Evolutionary conservation across 2,113 vertebrate species (phyloP).

Genomic region (Greenwoodochromis staneri): DNA sequence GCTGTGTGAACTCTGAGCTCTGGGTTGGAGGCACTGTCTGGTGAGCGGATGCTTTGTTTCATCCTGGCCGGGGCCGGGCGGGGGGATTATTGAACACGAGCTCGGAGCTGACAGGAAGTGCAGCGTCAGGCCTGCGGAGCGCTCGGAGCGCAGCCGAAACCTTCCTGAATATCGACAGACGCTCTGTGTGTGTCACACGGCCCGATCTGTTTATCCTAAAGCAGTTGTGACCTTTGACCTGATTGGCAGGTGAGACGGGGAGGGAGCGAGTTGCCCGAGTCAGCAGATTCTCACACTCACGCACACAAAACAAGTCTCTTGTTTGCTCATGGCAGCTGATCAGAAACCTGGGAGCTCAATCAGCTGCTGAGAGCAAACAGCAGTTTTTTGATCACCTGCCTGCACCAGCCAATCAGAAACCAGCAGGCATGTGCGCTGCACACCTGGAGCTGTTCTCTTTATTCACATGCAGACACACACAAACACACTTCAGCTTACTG

Average conservation of each 20-base stretch:
- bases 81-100: background rate
- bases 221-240: slow-evolving; percentile 34
- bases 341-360: background rate
- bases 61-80: background rate
- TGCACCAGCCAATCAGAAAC: background rate
- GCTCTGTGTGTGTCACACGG: background rate
- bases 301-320: background rate
- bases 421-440: background rate
- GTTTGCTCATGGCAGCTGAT: background rate
- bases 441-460: background rate
- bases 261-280: background rate
- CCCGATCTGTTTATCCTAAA: slow-evolving; percentile 22
- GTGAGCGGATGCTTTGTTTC: background rate
- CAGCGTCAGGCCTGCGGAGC: slow-evolving; percentile 10
- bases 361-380: background rate
- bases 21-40: background rate
- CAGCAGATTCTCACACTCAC: background rate
- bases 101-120: slow-evolving; percentile 8
- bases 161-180: background rate
- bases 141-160: background rate
- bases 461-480: accelerated
- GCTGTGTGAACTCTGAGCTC: background rate
- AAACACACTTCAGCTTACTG: background rate
- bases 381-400: background rate
- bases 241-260: slow-evolving; percentile 7